Base-by-base conservation (phyloP, 30 jellyfish, hydroid and myxozoan species). In the Clytia hemisphaerica region DNA sequence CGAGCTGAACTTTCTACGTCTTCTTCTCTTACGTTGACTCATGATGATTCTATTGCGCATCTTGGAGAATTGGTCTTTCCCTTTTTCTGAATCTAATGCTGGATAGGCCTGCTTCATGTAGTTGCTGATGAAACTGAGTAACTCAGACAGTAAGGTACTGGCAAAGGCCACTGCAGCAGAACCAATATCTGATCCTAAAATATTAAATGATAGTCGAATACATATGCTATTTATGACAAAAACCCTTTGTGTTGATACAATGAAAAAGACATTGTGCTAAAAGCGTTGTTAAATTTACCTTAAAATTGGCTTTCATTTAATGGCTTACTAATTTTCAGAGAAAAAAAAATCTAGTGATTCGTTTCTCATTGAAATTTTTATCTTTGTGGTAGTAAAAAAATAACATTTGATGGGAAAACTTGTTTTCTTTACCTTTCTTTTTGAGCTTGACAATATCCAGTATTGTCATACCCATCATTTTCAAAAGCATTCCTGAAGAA, bases 81-180 rank as follows among this genome's bases (percentile, higher is more conserved):
- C 44, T 15, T 67, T 75, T n/a, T 74, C 61, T 24, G 33, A 33
- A 18, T 2, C 38, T 7, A 10, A 4, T 19, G 22, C 30, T 6
- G 27, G 24, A 30, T 4, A 65, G n/a, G 34, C 24, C 10, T 19
- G 59, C 16, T 66, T 24, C 34, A 83, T 60, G 9, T 73, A 36
- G 51, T 59, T 76, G 9, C 91, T 16, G 9, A 83, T 75, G 70
- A 6, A 75, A 48, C 78, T 93, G 61, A 85, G 73, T 19, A 85
- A 61, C 34, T 76, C 83, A n/a, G 95, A 85, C 22, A 85, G 68
- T 78, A 85, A 44, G 27, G 95, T 74, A 27, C 77, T 64, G 2
- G 84, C 70, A 72, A 85, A 85, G 0, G 95, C 89, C 3, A 74
- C 73, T 18, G 90, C 93, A 71, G 95, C 95, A 6, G 93, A 61